A percentile compares a stretch with the other conserved stretches of the same genome.
Evolutionary conservation across 2,113 vertebrate genomes (phyloP).

Genomic region (Calonectris borealis): DNA sequence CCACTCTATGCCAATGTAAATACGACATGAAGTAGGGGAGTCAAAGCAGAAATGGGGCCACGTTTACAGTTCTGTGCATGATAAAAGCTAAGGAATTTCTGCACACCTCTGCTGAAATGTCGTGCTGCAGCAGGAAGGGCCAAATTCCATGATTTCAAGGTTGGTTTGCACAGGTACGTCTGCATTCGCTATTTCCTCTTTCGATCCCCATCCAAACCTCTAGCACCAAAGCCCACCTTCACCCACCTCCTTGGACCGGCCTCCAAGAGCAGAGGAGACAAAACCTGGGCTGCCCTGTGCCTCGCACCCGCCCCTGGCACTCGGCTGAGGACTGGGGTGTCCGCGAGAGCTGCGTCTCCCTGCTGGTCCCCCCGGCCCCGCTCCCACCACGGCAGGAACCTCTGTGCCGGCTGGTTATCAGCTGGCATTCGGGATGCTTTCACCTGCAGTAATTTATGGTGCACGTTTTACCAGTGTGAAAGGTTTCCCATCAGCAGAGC

Average conservation of each 20-base stretch:
- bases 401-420: neutral
- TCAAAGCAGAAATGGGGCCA: neutral
- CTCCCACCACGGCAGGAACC: accelerated
- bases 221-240: neutral
- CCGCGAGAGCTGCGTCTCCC: neutral
- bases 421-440: neutral
- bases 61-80: neutral
- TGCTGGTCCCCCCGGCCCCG: accelerated
- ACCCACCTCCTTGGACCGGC: neutral
- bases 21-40: neutral
- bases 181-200: neutral
- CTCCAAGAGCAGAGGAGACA: neutral
- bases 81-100: neutral
- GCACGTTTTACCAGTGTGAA: neutral
- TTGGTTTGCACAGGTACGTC: neutral
- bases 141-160: accelerated
- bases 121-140: neutral
- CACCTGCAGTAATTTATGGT: neutral
- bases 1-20: neutral
- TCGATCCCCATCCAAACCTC: neutral
- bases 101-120: neutral
- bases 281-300: neutral
- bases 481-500: neutral
- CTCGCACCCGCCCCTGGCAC: neutral
- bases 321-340: accelerated